Percentiles rank a stretch among this genome's conserved stretches.
These are phyloP conservation scores for Patiria miniata DNA, from an alignment of 35 echinoderm and acorn worm genomes.

Conservation along the genomic window DNA sequence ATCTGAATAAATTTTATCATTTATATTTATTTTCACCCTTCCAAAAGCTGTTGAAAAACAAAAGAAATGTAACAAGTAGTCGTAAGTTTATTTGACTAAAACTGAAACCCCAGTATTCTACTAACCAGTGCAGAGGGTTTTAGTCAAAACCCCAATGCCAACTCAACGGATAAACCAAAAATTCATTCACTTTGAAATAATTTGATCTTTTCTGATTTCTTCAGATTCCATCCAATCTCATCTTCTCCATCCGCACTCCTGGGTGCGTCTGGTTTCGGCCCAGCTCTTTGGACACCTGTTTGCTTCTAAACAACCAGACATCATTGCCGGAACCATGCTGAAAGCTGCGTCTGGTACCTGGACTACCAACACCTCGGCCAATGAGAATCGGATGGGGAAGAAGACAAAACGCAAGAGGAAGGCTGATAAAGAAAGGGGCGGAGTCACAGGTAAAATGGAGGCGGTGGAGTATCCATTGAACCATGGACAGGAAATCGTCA, in stretches of 20 bases:
- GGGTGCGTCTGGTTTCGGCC: conserved; percentile 71
- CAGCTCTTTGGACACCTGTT: conserved; percentile 93
- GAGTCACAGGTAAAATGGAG: not conserved
- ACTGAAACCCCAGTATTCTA: too few species aligned
- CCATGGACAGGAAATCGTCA: conserved; percentile 39
- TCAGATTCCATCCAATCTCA: conserved; percentile 76
- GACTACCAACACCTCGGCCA: not conserved
- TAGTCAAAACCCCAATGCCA: too few species aligned
- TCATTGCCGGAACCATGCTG: conserved; percentile 38
- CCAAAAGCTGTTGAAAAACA: too few species aligned
- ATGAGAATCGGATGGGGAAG: not conserved
- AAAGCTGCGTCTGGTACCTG: not conserved
- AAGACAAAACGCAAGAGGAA: conserved; percentile 44
- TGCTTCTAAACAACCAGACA: conserved; percentile 57
- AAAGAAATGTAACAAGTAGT: too few species aligned
- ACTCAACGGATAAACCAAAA: too few species aligned
- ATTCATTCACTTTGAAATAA: not conserved
- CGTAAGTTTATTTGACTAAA: too few species aligned
- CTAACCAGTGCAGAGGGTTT: too few species aligned
- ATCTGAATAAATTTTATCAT: too few species aligned
- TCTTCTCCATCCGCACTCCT: conserved; percentile 82
- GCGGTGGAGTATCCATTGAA: conserved; percentile 34
- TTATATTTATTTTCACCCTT: too few species aligned
- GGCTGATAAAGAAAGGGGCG: conserved; percentile 4
- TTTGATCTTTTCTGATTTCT: not conserved